A percentile compares a stretch with the other conserved stretches of the same genome.
Conservation (phyloP, 2,113 vertebrate genomes). For the Dinomys branickii region DNA sequence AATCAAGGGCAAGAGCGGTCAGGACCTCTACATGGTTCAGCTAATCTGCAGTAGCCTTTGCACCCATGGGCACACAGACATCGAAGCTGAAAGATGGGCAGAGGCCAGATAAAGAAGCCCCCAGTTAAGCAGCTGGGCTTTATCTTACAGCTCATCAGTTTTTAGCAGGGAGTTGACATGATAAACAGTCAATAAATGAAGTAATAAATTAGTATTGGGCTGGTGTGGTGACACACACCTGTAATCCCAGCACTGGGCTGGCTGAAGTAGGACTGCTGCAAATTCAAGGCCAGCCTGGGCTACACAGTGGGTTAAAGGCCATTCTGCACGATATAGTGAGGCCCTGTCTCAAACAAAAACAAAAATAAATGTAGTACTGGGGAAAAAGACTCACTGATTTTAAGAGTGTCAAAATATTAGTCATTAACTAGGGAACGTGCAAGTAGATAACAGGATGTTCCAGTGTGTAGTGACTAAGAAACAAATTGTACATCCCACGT, state of each 20-base stretch:
- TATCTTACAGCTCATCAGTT: background rate
- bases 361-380: background rate
- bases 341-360: background rate
- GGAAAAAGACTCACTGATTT: conserved; percentile 4
- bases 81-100: background rate
- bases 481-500: background rate
- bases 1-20: conserved; percentile 1
- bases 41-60: background rate
- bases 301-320: background rate
- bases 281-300: background rate
- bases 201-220: background rate
- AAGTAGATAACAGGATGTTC: background rate
- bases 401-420: conserved; percentile 26
- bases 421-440: conserved; percentile 20
- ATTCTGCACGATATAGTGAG: background rate
- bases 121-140: background rate
- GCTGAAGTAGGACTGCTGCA: background rate
- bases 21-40: background rate
- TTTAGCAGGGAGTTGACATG: conserved; percentile 27
- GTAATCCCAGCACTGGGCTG: background rate
- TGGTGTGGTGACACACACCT: background rate
- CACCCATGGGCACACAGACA: background rate
- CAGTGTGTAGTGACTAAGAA: background rate
- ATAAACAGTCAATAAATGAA: conserved; percentile 41
- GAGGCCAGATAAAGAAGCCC: background rate